Evolutionary conservation across 2,113 vertebrate species (phyloP).

Genomic region (Paracanthobrama guichenoti): DNA sequence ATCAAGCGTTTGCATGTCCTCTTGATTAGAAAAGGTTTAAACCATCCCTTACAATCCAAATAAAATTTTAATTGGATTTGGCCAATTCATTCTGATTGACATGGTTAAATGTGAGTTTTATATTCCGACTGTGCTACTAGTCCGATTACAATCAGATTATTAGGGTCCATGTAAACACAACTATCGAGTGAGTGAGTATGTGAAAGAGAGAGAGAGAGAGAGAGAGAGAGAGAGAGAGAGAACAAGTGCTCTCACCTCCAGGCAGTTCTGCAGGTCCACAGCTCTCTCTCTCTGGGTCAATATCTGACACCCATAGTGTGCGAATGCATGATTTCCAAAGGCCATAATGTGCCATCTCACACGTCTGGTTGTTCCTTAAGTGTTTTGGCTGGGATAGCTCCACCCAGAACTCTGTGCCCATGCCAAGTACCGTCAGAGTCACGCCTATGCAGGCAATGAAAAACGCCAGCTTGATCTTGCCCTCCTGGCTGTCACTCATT

Average conservation of each 20-base stretch:
- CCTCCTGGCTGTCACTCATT: slow-evolving; percentile 74
- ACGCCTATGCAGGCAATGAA: slow-evolving; percentile 82
- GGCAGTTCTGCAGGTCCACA: slow-evolving; percentile 85
- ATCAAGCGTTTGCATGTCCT: too few relatives aligned
- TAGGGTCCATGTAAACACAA: too few relatives aligned
- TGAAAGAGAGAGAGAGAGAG: not conserved
- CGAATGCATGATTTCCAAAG: slow-evolving; percentile 87
- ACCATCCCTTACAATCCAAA: too few relatives aligned
- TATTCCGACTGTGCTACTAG: too few relatives aligned
- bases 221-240: not conserved
- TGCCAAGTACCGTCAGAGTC: slow-evolving; percentile 81
- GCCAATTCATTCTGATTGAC: too few relatives aligned
- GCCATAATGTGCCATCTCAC: slow-evolving; percentile 82
- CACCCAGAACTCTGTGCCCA: slow-evolving; percentile 92
- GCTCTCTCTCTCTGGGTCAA: slow-evolving; percentile 79
- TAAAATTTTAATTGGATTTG: too few relatives aligned
- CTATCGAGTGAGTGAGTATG: not conserved
- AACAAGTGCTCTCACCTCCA: slow-evolving; percentile 76
- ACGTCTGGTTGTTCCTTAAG: slow-evolving; percentile 81
- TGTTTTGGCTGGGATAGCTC: slow-evolving; percentile 80
- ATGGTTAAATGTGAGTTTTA: too few relatives aligned
- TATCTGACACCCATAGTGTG: slow-evolving; percentile 82
- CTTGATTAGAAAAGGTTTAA: too few relatives aligned
- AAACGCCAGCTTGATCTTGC: slow-evolving; percentile 74
- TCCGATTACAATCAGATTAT: too few relatives aligned